Conservation (phyloP, 2,113 vertebrate species). For the Oplegnathus fasciatus region DNA sequence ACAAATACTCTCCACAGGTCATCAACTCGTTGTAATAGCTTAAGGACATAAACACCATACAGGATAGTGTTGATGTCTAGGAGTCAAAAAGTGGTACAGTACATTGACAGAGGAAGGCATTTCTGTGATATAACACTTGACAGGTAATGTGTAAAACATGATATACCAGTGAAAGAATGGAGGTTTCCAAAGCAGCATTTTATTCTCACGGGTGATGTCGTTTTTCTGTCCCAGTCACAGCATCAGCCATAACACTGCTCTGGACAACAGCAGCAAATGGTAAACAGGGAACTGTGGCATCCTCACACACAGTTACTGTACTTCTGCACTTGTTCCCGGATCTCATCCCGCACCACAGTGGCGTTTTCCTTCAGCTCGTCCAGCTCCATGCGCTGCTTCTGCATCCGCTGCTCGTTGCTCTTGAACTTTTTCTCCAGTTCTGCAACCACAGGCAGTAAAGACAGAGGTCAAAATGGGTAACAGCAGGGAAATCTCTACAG, state of each 20-base stretch:
- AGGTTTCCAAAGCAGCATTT: conserved; percentile 39
- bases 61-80: conserved; percentile 7
- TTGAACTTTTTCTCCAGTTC: conserved; percentile 86
- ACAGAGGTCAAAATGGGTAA: not conserved
- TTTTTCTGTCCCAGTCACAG: conserved; percentile 24
- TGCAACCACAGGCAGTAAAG: conserved; percentile 50
- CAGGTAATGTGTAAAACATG: conserved; percentile 55
- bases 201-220: not conserved
- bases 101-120: conserved; percentile 50
- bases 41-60: conserved; percentile 38
- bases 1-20: conserved; percentile 46
- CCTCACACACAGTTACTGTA: conserved; percentile 83
- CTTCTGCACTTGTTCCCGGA: conserved; percentile 75
- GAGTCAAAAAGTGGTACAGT: conserved; percentile 54
- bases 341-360: conserved; percentile 77
- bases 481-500: not conserved
- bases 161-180: conserved; percentile 31
- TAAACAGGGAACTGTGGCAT: not conserved
- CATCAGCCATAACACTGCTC: conserved; percentile 15
- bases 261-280: conserved; percentile 46
- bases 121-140: conserved; percentile 58
- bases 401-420: conserved; percentile 84
- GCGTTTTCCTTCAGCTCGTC: conserved; percentile 81
- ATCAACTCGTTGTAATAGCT: conserved; percentile 52
- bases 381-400: conserved; percentile 80